phyloP scores from a whole-genome alignment of 2,113 vertebrate species.

The Rallus limicola region DNA sequence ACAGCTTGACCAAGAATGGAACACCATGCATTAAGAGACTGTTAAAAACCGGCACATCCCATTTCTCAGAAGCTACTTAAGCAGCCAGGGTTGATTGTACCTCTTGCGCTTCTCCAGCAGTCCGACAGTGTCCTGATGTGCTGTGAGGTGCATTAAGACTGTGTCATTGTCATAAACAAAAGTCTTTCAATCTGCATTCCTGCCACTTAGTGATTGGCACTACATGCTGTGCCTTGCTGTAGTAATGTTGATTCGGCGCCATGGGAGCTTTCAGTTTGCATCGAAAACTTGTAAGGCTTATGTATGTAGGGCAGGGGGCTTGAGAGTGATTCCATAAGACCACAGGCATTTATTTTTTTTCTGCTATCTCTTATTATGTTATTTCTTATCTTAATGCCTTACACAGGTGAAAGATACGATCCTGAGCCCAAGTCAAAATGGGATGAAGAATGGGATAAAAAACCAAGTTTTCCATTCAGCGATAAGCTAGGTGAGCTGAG shows the following conservation, averaged over 20 bases:
- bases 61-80: not conserved
- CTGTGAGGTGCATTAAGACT: not conserved
- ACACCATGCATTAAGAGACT: not conserved
- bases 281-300: conserved; percentile 22
- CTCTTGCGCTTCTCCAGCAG: conserved; percentile 6
- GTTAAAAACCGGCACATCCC: not conserved
- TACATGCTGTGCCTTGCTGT: conserved; percentile 41
- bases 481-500: conserved; percentile 96
- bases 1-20: not conserved
- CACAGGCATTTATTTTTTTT: not conserved
- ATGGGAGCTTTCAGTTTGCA: conserved; percentile 48
- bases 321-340: conserved; percentile 4
- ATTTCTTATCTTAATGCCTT: conserved; percentile 45
- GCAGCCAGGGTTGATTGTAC: not conserved
- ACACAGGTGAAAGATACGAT: conserved; percentile 88
- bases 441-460: conserved; percentile 97
- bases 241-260: conserved; percentile 49
- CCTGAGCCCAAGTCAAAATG: conserved; percentile 88
- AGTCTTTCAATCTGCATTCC: conserved; percentile 47
- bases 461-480: conserved; percentile 92
- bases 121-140: not conserved
- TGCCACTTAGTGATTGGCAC: conserved; percentile 56
- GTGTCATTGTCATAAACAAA: conserved; percentile 34
- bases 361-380: not conserved
- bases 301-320: not conserved